A percentile compares a stretch with the other conserved stretches of the same genome.
phyloP scores from a whole-genome alignment of 2,888 invertebrate genomes.

The Zeuzera pyrina region DNA sequence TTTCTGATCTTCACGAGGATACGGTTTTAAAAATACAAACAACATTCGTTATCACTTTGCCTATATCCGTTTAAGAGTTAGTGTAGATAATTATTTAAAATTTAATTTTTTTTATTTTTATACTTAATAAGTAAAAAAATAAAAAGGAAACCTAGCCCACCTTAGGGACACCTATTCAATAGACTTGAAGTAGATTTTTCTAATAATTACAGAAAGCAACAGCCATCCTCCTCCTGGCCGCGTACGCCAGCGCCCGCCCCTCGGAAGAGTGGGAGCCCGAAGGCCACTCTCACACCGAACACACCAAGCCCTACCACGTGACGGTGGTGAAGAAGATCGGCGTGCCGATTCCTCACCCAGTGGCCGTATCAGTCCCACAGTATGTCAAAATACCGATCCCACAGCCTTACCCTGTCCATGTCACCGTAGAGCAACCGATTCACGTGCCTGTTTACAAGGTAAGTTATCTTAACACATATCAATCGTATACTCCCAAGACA shows the following conservation, averaged over 20 bases:
- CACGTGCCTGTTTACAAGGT: conserved; percentile 82
- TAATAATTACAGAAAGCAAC: conserved; percentile 60
- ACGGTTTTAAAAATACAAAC: too few relatives aligned
- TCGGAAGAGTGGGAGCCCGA: conserved; percentile 67
- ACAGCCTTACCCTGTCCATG: conserved; percentile 82
- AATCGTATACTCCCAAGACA: too few relatives aligned
- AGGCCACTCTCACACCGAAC: conserved; percentile 77
- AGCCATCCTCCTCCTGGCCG: conserved; percentile 46
- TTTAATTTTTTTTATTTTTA: too few relatives aligned
- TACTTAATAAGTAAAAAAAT: too few relatives aligned
- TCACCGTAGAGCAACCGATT: conserved; percentile 80
- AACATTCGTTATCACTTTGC: too few relatives aligned
- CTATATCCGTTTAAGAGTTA: too few relatives aligned
- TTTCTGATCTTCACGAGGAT: too few relatives aligned
- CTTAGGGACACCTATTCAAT: too few relatives aligned
- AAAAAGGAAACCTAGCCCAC: too few relatives aligned
- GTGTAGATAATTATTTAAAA: too few relatives aligned
- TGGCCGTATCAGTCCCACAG: conserved; percentile 80
- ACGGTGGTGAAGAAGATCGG: conserved; percentile 82
- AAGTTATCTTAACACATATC: too few relatives aligned
- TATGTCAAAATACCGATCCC: conserved; percentile 81
- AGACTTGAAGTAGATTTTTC: too few relatives aligned
- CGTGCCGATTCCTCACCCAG: conserved; percentile 81
- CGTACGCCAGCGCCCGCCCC: conserved; percentile 39
- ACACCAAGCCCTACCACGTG: conserved; percentile 79